These are phyloP conservation scores for Miniopterus natalensis DNA, from an alignment of 2,113 vertebrate genomes.

Conservation along the genomic window DNA sequence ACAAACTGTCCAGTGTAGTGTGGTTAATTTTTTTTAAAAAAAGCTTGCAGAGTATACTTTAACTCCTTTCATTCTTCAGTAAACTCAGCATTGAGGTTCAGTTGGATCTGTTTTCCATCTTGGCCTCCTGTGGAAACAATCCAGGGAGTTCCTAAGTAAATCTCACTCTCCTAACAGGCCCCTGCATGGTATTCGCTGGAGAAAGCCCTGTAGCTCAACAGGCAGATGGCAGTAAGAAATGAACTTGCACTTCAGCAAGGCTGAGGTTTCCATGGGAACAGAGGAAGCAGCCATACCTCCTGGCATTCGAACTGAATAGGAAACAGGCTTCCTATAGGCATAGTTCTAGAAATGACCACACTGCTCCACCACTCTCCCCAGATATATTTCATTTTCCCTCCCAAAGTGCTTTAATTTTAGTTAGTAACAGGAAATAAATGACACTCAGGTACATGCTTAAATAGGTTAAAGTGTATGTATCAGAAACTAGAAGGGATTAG, in stretches of 20 bases:
- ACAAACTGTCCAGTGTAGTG: background rate
- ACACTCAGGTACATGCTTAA: background rate
- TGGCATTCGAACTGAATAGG: slow-evolving; percentile 79
- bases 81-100: background rate
- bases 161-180: slow-evolving; percentile 27
- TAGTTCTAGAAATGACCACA: slow-evolving; percentile 54
- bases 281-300: slow-evolving; percentile 84
- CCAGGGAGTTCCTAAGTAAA: slow-evolving; percentile 62
- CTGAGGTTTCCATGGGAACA: slow-evolving; percentile 88
- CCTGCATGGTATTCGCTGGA: slow-evolving; percentile 53
- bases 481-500: background rate
- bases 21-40: background rate
- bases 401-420: slow-evolving; percentile 5
- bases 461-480: background rate
- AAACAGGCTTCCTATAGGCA: slow-evolving; percentile 79
- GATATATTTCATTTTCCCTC: background rate
- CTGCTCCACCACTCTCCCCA: background rate
- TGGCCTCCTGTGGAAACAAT: slow-evolving; percentile 30
- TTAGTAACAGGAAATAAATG: background rate
- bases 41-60: background rate
- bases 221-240: slow-evolving; percentile 87
- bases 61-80: slow-evolving; percentile 37
- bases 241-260: slow-evolving; percentile 85
- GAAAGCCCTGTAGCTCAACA: slow-evolving; percentile 76
- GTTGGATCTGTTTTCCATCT: slow-evolving; percentile 63